Percentiles rank a stretch among this genome's conserved stretches.
These are phyloP conservation scores for Macquaria ambigua DNA, from an alignment of 2,113 vertebrate genomes.

Conservation along the genomic window DNA sequence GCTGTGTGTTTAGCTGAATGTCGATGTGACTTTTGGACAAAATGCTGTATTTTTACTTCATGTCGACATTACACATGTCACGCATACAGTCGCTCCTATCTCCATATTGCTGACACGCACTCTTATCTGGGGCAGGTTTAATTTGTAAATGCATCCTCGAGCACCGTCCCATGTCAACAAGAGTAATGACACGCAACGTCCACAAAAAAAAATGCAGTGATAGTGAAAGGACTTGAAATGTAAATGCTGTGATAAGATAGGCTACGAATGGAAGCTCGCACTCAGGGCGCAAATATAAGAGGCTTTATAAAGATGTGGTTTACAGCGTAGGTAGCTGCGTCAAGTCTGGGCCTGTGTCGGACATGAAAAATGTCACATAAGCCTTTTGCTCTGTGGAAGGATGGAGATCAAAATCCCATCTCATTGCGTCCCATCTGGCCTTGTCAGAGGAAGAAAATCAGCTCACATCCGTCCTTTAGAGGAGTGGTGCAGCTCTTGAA, in stretches of 20 bases:
- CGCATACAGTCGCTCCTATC: conserved; percentile 19
- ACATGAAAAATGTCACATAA: conserved; percentile 47
- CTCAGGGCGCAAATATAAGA: neutral
- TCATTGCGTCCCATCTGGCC: conserved; percentile 66
- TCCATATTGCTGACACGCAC: conserved; percentile 52
- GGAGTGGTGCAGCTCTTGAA: conserved; percentile 54
- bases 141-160: conserved; percentile 66
- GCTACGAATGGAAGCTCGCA: neutral
- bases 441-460: conserved; percentile 65
- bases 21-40: neutral
- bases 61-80: conserved; percentile 13
- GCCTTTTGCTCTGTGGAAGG: conserved; percentile 53
- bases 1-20: neutral
- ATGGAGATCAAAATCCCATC: conserved; percentile 64
- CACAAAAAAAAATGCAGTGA: neutral
- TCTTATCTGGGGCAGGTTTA: conserved; percentile 63
- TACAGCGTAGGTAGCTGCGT: conserved; percentile 59
- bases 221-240: conserved; percentile 1
- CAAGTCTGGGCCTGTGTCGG: conserved; percentile 71
- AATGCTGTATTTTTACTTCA: neutral
- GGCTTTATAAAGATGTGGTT: conserved; percentile 24
- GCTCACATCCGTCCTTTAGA: conserved; percentile 42
- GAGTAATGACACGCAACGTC: conserved; percentile 50
- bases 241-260: neutral
- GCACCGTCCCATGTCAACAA: conserved; percentile 52